A percentile compares a stretch with the other conserved stretches of the same genome.
Conservation (phyloP, 2,888 invertebrate genomes). For the Euproctis similis region DNA sequence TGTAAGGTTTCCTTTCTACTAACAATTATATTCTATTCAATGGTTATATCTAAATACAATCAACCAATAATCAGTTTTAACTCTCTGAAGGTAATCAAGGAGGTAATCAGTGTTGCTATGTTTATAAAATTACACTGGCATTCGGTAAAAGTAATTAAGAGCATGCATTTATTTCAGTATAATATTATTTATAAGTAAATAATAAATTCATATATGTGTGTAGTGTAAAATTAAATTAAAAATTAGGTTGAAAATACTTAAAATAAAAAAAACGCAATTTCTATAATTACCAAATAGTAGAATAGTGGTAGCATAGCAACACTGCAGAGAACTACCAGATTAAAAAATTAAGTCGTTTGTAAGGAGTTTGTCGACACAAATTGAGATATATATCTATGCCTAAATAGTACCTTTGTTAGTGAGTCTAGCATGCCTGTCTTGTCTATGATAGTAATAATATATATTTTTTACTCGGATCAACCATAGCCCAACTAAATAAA, state of each 20-base stretch:
- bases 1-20: conserved; percentile 31
- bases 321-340: conserved; percentile 49
- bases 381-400: conserved; percentile 36
- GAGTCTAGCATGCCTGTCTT: conserved; percentile 64
- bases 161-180: not conserved
- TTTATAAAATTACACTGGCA: conserved; percentile 8
- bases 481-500: conserved; percentile 60
- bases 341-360: conserved; percentile 27
- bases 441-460: conserved; percentile 38
- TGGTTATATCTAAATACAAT: conserved; percentile 22
- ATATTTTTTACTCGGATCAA: conserved; percentile 39
- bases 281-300: conserved; percentile 19
- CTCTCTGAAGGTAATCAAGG: conserved; percentile 11
- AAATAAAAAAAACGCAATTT: conserved; percentile 3
- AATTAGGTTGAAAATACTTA: too few relatives aligned
- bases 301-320: conserved; percentile 42
- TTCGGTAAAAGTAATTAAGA: conserved; percentile 1
- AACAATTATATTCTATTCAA: conserved; percentile 26
- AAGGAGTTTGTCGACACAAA: conserved; percentile 21
- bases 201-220: too few relatives aligned
- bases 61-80: conserved; percentile 16
- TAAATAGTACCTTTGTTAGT: conserved; percentile 54
- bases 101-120: conserved; percentile 33
- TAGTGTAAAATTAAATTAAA: too few relatives aligned
- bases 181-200: too few relatives aligned